Conservation (phyloP, 1,140 invertebrate genomes). For the Leguminivora glycinivorella region DNA sequence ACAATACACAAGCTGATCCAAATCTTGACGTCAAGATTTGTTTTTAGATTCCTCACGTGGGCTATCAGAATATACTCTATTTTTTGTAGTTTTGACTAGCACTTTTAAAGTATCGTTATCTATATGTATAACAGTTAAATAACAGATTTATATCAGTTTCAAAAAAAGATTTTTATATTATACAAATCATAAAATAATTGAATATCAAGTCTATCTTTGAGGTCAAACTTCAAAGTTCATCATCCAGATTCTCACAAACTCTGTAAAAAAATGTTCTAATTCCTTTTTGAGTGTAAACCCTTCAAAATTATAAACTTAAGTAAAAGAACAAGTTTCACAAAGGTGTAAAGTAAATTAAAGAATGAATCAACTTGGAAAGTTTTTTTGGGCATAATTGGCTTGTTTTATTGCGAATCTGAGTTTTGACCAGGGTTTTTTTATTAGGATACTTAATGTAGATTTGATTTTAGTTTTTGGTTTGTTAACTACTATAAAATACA, state of each 20-base stretch:
- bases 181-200: not conserved
- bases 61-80: no score
- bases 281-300: not conserved
- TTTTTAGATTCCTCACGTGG: no score
- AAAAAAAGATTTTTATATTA: no score
- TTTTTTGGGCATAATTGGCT: not conserved
- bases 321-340: not conserved
- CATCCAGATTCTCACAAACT: not conserved
- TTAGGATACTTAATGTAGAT: not conserved
- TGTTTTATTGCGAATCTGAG: not conserved
- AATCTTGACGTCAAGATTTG: no score
- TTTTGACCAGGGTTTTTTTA: not conserved
- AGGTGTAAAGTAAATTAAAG: conserved; percentile 8
- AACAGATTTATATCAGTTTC: no score
- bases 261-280: not conserved
- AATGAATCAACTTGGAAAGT: not conserved
- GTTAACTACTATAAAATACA: no score
- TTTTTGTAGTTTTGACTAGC: no score
- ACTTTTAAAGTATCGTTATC: no score
- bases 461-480: no score
- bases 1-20: no score
- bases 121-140: no score
- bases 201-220: not conserved
- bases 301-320: not conserved
- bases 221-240: not conserved